phyloP scores from a whole-genome alignment of 2,888 invertebrate genomes.

The Brassicogethes aeneus region DNA sequence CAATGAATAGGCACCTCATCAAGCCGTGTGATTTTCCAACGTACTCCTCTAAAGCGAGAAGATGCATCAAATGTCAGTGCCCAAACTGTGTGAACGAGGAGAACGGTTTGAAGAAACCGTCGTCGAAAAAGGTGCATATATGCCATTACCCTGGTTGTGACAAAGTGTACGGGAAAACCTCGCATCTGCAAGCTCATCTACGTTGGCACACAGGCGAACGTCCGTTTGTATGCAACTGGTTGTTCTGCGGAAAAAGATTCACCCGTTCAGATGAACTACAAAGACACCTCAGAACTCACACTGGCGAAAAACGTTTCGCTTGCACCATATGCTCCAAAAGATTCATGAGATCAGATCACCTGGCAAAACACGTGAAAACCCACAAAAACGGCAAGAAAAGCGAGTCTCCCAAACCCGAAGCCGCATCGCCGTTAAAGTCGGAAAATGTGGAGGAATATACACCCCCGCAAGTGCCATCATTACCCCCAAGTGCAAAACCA shows the following conservation, averaged over 20 bases:
- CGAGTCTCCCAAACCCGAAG: slow-evolving; percentile 8
- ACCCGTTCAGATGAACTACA: slow-evolving; percentile 88
- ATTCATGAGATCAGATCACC: slow-evolving; percentile 88
- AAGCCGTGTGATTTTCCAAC: slow-evolving; percentile 34
- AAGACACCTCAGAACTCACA: slow-evolving; percentile 80
- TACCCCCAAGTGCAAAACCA: slow-evolving; percentile 6
- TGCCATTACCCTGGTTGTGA: slow-evolving; percentile 84
- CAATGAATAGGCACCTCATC: slow-evolving; percentile 34
- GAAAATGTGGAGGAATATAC: slow-evolving; percentile 2
- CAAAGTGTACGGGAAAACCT: slow-evolving; percentile 87
- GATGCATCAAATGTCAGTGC: slow-evolving; percentile 69
- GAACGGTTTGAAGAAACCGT: slow-evolving; percentile 68
- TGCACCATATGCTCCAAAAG: slow-evolving; percentile 82
- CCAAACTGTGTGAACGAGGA: slow-evolving; percentile 77
- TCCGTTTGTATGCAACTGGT: slow-evolving; percentile 83
- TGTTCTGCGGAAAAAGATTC: slow-evolving; percentile 84
- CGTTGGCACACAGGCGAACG: slow-evolving; percentile 90
- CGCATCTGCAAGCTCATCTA: slow-evolving; percentile 56
- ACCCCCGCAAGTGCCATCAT: slow-evolving; percentile 3
- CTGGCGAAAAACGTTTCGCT: slow-evolving; percentile 81
- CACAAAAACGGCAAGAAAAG: slow-evolving; percentile 56
- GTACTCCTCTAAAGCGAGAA: slow-evolving; percentile 47
- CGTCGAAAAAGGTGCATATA: slow-evolving; percentile 73
- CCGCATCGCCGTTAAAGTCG: slow-evolving; percentile 9
- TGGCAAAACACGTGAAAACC: slow-evolving; percentile 88